A percentile compares a stretch with the other conserved stretches of the same genome.
phyloP scores from a whole-genome alignment of 2,888 invertebrate species.

The Sipunculus nudus region DNA sequence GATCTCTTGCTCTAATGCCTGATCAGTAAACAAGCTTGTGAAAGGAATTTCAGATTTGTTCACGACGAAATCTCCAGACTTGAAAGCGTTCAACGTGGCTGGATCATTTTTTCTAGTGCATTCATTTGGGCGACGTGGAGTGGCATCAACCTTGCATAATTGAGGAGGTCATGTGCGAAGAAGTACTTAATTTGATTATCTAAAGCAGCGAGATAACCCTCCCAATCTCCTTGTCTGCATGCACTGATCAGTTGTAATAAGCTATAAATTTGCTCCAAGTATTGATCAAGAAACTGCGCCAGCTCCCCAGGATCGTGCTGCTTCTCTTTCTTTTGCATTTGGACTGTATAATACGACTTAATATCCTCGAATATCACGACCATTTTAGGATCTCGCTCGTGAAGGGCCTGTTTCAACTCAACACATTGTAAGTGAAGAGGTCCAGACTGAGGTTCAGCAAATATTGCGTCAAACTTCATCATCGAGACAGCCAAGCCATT shows the following conservation, averaged over 20 bases:
- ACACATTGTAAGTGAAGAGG: background rate
- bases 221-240: conserved; percentile 21
- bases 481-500: conserved; percentile 7
- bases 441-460: background rate
- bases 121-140: conserved; percentile 19
- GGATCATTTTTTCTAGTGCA: conserved; percentile 20
- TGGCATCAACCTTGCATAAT: conserved; percentile 21
- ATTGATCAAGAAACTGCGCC: conserved; percentile 16
- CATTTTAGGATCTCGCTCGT: background rate
- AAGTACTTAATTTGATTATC: conserved; percentile 22
- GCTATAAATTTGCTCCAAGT: conserved; percentile 8
- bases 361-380: background rate
- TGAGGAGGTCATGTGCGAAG: conserved; percentile 23
- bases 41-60: conserved; percentile 23
- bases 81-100: conserved; percentile 16
- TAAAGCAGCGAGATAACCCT: conserved; percentile 15
- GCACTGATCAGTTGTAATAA: conserved; percentile 18
- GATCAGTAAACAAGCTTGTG: conserved; percentile 22
- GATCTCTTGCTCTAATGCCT: conserved; percentile 18
- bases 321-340: background rate
- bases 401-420: background rate
- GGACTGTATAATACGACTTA: background rate
- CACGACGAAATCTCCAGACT: conserved; percentile 21
- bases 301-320: conserved; percentile 6
- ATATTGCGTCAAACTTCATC: conserved; percentile 1